These are phyloP conservation scores for Myopa tessellatipennis DNA, from an alignment of 2,888 invertebrate species.

Conservation along the genomic window DNA sequence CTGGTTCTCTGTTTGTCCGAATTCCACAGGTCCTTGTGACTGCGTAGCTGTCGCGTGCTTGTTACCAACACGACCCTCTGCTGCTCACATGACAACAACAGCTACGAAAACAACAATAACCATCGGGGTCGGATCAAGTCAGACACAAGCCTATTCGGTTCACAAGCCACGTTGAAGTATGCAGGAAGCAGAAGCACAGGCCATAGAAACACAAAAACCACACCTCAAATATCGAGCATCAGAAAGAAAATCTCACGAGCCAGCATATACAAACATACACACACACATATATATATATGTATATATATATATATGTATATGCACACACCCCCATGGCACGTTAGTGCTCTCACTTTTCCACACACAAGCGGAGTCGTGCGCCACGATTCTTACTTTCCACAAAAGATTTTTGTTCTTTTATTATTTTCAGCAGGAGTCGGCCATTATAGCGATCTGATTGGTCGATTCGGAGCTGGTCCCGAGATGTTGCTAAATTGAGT, in stretches of 20 bases:
- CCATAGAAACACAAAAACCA: constrained; percentile 41
- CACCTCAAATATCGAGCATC: constrained; percentile 40
- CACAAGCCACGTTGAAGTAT: constrained; percentile 46
- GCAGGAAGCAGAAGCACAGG: constrained; percentile 47
- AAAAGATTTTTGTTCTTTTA: background rate
- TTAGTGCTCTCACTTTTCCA: constrained; percentile 25
- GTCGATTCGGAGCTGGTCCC: constrained; percentile 55
- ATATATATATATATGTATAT: background rate
- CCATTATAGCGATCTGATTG: constrained; percentile 65
- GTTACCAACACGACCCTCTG: constrained; percentile 16
- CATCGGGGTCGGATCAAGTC: constrained; percentile 40
- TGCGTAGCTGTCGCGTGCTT: constrained; percentile 31
- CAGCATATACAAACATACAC: constrained; percentile 46
- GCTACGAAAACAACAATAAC: background rate
- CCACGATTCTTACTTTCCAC: constrained; percentile 20
- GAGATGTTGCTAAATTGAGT: constrained; percentile 64
- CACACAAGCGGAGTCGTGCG: constrained; percentile 8
- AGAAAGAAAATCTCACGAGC: constrained; percentile 37
- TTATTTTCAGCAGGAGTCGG: constrained; percentile 52
- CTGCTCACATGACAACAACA: constrained; percentile 42
- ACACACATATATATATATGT: constrained; percentile 16
- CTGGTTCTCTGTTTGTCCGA: constrained; percentile 26
- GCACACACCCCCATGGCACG: background rate
- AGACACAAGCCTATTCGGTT: constrained; percentile 48
- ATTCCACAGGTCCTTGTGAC: constrained; percentile 23